Percentiles rank a stretch among this genome's conserved stretches.
These are phyloP conservation scores for Pygoscelis antarcticus DNA, from an alignment of 2,113 vertebrate species.

Conservation along the genomic window DNA sequence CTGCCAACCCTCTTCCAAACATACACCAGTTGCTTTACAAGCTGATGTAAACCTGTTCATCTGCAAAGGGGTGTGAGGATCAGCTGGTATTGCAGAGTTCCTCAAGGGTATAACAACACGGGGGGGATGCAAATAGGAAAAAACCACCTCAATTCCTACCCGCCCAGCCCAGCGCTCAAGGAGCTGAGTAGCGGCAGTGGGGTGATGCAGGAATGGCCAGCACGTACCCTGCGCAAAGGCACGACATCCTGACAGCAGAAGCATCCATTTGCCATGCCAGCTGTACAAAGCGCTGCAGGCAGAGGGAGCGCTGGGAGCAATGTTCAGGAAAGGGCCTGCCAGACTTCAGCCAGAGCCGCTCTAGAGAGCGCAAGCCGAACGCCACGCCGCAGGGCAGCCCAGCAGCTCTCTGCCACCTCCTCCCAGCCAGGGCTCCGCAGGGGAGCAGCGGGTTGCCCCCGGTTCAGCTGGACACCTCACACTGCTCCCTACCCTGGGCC, in stretches of 20 bases:
- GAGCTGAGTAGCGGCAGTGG: fast-evolving
- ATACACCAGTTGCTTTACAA: neutral
- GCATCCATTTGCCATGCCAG: fast-evolving
- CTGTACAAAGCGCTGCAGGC: neutral
- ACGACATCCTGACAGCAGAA: neutral
- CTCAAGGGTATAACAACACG: neutral
- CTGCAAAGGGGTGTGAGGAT: neutral
- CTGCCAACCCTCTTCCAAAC: neutral
- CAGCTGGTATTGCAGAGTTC: neutral
- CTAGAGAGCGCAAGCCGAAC: neutral
- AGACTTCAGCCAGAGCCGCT: neutral
- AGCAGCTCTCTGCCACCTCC: neutral
- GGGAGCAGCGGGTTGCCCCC: neutral
- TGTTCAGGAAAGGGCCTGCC: neutral
- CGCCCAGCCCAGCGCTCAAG: neutral
- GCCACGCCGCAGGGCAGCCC: neutral
- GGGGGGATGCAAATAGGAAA: neutral
- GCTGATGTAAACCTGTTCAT: neutral
- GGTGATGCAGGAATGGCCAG: neutral
- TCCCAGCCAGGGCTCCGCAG: neutral
- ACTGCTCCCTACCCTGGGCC: neutral
- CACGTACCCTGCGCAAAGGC: fast-evolving
- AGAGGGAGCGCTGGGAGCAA: neutral
- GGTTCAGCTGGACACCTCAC: neutral
- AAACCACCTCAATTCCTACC: neutral